Evolutionary conservation across 92 coral and sea anemone genomes (phyloP), one percentile per base, ranked within the genome.

Genomic region (Parazoanthus darwini): DNA sequence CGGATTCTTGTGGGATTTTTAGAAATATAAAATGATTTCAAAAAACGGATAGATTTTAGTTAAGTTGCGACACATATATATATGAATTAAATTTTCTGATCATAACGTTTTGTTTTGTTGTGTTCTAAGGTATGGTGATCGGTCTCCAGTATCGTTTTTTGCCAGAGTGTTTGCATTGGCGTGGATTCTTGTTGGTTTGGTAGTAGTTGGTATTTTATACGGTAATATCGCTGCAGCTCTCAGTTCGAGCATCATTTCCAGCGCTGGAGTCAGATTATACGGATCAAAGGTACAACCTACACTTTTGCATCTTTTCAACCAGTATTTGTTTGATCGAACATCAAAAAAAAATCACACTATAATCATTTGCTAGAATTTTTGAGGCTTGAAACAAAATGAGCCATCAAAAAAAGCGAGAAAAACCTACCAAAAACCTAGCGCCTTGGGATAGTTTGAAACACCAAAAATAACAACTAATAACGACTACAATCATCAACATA

Each of bases 161-260:
- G 77, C 77, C 10, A 72, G 77, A 72, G 77, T 72, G 77, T 72
- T 72, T 26, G 77, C 77, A 36, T 42, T 72, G 77, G 77, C 77
- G 5, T 72, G 77, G 77, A 72, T 29, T 10, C 23, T 72, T 1
- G 37, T 72, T 29, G 77, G 77, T 0, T 36, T 72, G 77, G 77
- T 72, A 25, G 77, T 72, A 16, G 2, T 72, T 72, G 37, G 77
- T 8, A 72, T 72, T 16, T 72, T 72, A 36, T 72, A 72, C 77
- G 77, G 77, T 2, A 22, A 72, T 26, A 72, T 72, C 18, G 38
- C 77, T 8, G 33, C 77, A 11, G 77, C 77, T 36, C 37, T 72
- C 23, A 36, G 16, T 29, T 3, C 39, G 39, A 72, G 38, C 77
- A 18, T 72, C 3, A 72, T 72, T 29, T 36, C 37, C 13, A 72